phyloP scores from a whole-genome alignment of 1,140 invertebrate genomes.

The Tribolium castaneum region DNA sequence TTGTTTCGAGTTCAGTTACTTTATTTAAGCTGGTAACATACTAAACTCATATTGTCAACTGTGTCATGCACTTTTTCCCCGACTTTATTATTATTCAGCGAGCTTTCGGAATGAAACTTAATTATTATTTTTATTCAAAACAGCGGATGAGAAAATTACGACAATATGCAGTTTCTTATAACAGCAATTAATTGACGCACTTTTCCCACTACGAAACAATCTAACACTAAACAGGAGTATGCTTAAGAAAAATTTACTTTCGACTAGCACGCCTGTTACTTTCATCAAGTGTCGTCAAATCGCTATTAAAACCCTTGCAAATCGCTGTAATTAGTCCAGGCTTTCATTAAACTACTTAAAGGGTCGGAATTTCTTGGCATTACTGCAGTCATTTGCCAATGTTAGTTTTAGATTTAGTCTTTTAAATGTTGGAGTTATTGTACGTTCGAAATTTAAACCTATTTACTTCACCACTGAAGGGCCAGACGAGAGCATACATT shows the following conservation, averaged over 20 bases:
- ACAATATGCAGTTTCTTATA: background rate
- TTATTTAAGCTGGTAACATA: conserved; percentile 28
- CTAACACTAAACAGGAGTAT: background rate
- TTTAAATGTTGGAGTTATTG: background rate
- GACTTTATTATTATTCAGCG: background rate
- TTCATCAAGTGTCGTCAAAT: no score
- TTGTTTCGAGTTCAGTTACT: conserved; percentile 2
- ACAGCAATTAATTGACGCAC: background rate
- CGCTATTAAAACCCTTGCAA: background rate
- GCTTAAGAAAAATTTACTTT: background rate
- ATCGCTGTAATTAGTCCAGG: background rate
- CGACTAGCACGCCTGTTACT: background rate
- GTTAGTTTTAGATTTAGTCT: background rate
- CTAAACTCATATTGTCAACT: conserved; percentile 32
- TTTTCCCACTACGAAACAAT: background rate
- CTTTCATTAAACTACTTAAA: background rate
- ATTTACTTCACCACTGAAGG: background rate
- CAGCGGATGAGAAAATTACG: background rate
- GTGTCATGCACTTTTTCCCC: background rate
- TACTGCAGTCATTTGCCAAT: background rate
- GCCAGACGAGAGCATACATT: background rate
- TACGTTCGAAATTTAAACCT: background rate
- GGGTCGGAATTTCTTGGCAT: background rate
- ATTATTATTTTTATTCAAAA: background rate
- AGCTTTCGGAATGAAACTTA: background rate